These are phyloP conservation scores for Felis catus DNA, from an alignment of 2,113 vertebrate genomes.

Conservation along the genomic window DNA sequence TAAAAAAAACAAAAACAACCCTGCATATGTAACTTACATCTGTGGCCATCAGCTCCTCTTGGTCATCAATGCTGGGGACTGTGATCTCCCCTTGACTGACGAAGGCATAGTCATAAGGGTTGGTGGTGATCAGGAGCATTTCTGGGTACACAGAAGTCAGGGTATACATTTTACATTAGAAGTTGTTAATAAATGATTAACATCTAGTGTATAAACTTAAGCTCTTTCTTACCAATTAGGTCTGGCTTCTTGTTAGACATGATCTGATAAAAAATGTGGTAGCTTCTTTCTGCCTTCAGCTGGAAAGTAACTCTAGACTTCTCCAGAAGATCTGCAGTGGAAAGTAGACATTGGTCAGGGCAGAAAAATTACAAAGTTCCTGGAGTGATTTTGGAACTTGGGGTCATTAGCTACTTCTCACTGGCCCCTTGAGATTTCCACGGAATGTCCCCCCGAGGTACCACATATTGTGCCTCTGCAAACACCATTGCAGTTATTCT, in stretches of 20 bases:
- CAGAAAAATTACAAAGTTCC: background rate
- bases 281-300: conserved; percentile 91
- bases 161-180: background rate
- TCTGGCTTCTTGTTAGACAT: conserved; percentile 92
- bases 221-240: conserved; percentile 75
- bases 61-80: conserved; percentile 90
- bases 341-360: background rate
- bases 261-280: conserved; percentile 93
- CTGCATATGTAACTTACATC: conserved; percentile 59
- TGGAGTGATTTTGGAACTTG: background rate
- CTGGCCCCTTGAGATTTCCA: background rate
- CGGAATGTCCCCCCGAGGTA: background rate
- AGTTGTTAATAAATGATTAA: background rate
- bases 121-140: conserved; percentile 92
- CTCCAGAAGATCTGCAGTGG: conserved; percentile 86
- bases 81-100: conserved; percentile 89
- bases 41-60: conserved; percentile 87
- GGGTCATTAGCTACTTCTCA: background rate
- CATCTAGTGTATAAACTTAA: background rate
- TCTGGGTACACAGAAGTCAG: conserved; percentile 75
- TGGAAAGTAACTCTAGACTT: conserved; percentile 92
- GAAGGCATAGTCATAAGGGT: conserved; percentile 89
- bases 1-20: background rate
- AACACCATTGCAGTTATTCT: background rate
- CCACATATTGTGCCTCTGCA: background rate